phyloP scores from a whole-genome alignment of 2,888 invertebrate species.

The Chymomyza procnemis region DNA sequence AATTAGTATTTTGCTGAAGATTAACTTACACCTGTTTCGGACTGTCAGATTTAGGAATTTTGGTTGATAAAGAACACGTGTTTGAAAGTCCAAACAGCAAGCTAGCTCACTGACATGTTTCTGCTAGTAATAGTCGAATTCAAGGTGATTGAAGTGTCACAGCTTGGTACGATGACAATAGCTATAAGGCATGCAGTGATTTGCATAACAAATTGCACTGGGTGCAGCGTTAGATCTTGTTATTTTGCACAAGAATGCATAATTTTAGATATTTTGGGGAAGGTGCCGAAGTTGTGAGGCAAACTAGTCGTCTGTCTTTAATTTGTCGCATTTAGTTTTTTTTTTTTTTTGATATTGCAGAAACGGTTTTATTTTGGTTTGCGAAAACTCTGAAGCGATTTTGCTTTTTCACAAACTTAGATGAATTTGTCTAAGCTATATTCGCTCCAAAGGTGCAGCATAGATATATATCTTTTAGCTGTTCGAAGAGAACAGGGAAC shows the following conservation, averaged over 20 bases:
- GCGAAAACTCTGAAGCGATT: no score
- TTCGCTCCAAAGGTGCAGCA: no score
- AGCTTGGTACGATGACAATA: slow-evolving; percentile 16
- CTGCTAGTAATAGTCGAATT: background rate
- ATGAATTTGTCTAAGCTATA: no score
- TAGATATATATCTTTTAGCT: no score
- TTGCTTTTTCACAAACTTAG: no score
- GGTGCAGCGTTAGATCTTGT: background rate
- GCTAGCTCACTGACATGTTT: slow-evolving; percentile 2
- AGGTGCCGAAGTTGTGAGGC: no score
- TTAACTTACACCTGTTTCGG: slow-evolving; percentile 38
- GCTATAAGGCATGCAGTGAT: slow-evolving; percentile 36
- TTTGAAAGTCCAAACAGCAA: slow-evolving; percentile 53
- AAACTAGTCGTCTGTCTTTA: no score
- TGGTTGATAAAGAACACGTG: slow-evolving; percentile 39
- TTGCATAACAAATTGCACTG: slow-evolving; percentile 60
- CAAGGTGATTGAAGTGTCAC: slow-evolving; percentile 1
- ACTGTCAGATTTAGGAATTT: background rate
- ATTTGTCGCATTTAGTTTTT: no score
- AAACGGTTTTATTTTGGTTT: no score
- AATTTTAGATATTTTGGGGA: background rate
- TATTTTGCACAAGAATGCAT: background rate
- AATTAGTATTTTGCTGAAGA: slow-evolving; percentile 28
- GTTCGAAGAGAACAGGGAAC: no score
- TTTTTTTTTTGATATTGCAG: no score